phyloP scores from a whole-genome alignment of 2,797 vertebrate species.

The Knipowitschia caucasica region DNA sequence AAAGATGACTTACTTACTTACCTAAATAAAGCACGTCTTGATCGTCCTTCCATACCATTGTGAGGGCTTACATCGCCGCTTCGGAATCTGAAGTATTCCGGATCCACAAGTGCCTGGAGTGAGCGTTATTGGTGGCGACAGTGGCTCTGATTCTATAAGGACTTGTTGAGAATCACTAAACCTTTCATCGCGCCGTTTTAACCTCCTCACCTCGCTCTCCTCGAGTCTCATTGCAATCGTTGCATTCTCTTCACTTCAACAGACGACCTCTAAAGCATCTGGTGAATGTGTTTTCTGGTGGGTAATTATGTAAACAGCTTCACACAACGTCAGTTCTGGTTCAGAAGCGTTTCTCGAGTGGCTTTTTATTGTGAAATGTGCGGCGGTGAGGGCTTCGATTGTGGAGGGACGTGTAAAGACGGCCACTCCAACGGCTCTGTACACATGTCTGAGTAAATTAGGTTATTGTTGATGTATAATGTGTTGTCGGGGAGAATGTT shows the following conservation, averaged over 20 bases:
- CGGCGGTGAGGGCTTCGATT: constrained; percentile 72
- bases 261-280: constrained; percentile 46
- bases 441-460: constrained; percentile 72
- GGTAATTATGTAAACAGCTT: constrained; percentile 69
- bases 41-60: too few species aligned
- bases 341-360: constrained; percentile 68
- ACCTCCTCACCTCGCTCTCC: constrained; percentile 20
- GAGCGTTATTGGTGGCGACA: not conserved
- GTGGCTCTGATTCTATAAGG: not conserved
- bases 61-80: not conserved
- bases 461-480: constrained; percentile 65
- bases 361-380: constrained; percentile 76
- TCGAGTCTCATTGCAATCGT: constrained; percentile 23
- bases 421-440: constrained; percentile 75
- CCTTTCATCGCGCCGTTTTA: not conserved
- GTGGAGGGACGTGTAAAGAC: constrained; percentile 78
- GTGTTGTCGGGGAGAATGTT: constrained; percentile 58
- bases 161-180: constrained; percentile 7
- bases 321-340: constrained; percentile 73
- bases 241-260: constrained; percentile 41
- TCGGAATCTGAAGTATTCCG: not conserved
- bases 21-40: too few species aligned
- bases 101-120: not conserved
- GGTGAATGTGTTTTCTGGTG: constrained; percentile 61
- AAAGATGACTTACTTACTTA: too few species aligned